Evolutionary conservation across 2,113 vertebrate species (phyloP).

Genomic region (Aplodontia rufa): DNA sequence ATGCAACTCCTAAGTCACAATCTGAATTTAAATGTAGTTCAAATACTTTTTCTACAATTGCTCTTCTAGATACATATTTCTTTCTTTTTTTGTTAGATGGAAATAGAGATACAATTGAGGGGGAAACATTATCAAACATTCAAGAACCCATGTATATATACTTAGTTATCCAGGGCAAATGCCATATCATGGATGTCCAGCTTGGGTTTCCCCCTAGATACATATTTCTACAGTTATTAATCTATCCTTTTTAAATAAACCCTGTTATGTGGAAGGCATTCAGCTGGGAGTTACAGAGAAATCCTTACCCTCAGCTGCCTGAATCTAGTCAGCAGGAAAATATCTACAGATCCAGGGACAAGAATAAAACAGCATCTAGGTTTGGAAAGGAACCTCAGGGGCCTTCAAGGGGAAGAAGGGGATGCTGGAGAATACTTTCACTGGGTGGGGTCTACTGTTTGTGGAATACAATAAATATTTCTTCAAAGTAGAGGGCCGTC

Average conservation of each 20-base stretch:
- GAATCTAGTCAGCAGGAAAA: neutral
- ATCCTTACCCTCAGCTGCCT: neutral
- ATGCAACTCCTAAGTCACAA: neutral
- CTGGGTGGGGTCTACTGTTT: neutral
- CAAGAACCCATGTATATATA: too few species aligned
- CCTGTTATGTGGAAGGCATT: neutral
- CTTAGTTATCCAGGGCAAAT: too few species aligned
- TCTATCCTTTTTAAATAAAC: neutral
- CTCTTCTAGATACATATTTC: neutral
- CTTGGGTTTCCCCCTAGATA: too few species aligned
- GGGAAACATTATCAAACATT: too few species aligned
- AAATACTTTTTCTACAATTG: neutral
- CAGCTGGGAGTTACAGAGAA: neutral
- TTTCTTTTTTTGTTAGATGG: too few species aligned
- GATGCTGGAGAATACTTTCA: neutral
- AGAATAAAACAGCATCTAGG: neutral
- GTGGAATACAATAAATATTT: neutral
- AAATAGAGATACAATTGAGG: too few species aligned
- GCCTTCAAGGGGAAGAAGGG: neutral
- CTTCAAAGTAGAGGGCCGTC: neutral
- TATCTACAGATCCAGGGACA: neutral
- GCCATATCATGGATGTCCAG: too few species aligned
- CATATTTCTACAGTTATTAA: neutral
- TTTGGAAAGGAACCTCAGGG: neutral
- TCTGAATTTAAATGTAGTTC: neutral